Conservation (phyloP, 2,797 vertebrate species). For the Glyptemys insculpta region DNA sequence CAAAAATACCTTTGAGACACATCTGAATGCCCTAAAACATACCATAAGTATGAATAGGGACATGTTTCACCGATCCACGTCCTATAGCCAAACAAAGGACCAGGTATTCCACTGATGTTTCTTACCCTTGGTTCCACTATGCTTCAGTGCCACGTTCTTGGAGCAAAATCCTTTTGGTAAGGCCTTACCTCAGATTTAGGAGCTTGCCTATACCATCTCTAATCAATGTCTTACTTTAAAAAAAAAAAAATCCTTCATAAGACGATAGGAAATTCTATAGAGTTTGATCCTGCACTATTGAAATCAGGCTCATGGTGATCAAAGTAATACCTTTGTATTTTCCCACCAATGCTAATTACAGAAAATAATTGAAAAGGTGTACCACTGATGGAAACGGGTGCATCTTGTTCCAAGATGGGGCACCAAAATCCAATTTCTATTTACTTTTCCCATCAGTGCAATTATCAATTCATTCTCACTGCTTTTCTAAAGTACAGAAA, state of each 20-base stretch:
- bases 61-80: background rate
- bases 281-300: background rate
- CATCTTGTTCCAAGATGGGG: background rate
- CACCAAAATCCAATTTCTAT: background rate
- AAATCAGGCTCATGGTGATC: background rate
- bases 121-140: background rate
- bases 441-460: background rate
- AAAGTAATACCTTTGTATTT: background rate
- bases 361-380: background rate
- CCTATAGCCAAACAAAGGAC: background rate
- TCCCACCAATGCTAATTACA: background rate
- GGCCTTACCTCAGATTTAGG: background rate
- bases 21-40: background rate
- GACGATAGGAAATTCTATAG: background rate
- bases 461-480: background rate
- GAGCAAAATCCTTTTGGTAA: background rate
- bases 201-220: background rate
- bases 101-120: background rate
- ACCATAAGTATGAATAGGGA: background rate
- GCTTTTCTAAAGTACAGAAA: background rate
- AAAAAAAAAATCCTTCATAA: background rate
- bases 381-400: background rate
- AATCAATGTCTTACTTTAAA: background rate
- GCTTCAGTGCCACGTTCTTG: background rate
- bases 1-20: background rate